Conservation (phyloP, 2,888 invertebrate species). For the Zonitis immaculata region DNA sequence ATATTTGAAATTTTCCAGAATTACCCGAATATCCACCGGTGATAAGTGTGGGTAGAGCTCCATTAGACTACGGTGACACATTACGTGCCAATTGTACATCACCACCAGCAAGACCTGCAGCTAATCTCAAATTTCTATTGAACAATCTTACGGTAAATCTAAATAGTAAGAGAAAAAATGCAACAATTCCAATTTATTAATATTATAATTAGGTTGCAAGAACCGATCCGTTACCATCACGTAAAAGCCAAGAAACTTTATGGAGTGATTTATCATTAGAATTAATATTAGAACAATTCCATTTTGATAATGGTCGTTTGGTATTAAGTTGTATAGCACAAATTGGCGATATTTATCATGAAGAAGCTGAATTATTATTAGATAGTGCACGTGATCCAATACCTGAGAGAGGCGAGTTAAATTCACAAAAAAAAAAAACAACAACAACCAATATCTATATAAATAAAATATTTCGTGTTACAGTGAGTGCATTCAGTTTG, state of each 20-base stretch:
- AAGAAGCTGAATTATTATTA: conserved; percentile 64
- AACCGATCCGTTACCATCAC: conserved; percentile 48
- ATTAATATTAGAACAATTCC: conserved; percentile 54
- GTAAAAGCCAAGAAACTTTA: conserved; percentile 51
- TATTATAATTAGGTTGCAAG: conserved; percentile 43
- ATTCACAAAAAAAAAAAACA: too few relatives aligned
- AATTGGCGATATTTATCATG: conserved; percentile 64
- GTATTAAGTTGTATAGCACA: conserved; percentile 68
- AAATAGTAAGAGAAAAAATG: too few relatives aligned
- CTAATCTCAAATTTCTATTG: conserved; percentile 68
- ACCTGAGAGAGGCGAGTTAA: conserved; percentile 71
- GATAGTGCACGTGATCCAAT: conserved; percentile 70
- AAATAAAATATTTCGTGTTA: conserved; percentile 18
- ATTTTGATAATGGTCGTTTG: conserved; percentile 61
- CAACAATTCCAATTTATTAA: too few relatives aligned
- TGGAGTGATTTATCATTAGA: conserved; percentile 59
- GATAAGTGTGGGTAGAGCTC: conserved; percentile 66
- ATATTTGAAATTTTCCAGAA: too few relatives aligned
- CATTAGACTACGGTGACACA: conserved; percentile 70
- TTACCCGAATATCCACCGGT: conserved; percentile 64
- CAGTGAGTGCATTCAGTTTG: conserved; percentile 33
- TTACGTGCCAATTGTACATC: conserved; percentile 77
- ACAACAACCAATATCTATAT: too few relatives aligned
- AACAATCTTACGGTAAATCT: conserved; percentile 72
- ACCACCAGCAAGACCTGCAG: conserved; percentile 69